Base-by-base conservation (phyloP, 37 sponge, comb jelly and placozoan genomes). In the Oscarella lobularis region DNA sequence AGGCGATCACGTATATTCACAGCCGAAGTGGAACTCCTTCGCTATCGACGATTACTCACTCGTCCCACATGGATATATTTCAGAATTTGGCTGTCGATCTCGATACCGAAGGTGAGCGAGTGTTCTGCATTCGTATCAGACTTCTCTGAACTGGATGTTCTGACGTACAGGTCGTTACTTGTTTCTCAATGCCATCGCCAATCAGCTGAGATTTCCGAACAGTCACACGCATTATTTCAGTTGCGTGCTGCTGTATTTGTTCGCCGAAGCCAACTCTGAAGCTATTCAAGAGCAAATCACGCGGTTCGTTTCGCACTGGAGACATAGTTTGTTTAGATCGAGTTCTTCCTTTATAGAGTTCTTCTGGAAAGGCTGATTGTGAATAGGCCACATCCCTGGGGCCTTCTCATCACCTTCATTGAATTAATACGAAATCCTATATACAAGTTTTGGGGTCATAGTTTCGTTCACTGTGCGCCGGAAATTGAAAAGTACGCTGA, bases 161-260 rank as follows among this genome's bases (percentile, higher is more conserved):
- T 31, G 31, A 38, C 54, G 32, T 81, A 1, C 67, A 95, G 99
- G 99, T 39, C 92, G 99, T 36, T 98, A 94, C 79, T 74, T 98
- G 84, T 87, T 98, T 77, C 82, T 98, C 71, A 98, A 98, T 83
- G 95, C 95, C 33, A 85, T 98, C 60, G 91, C 94, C 39, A 98
- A 98, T 76, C 99, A 98, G 86, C 85, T 98, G 33, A 78, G 99
- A 14, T 98, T 91, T 66, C 99, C 99, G 37, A 98, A 98, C 84
- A 89, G 90, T 75, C 95, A 98, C 88, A 98, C 99, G 39, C 99
- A 98, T 87, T 98, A 94, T 88, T 98, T 98, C 87, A 86, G 87
- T 83, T 91, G 95, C 79, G 86, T 89, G 31, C 88, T 98, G 5
- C 85, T 98, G 37, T 85, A 98, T 33, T 81, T 98, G 33, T 98